phyloP scores from a whole-genome alignment of 2,888 invertebrate genomes.

The Eustalomyia histrio region DNA sequence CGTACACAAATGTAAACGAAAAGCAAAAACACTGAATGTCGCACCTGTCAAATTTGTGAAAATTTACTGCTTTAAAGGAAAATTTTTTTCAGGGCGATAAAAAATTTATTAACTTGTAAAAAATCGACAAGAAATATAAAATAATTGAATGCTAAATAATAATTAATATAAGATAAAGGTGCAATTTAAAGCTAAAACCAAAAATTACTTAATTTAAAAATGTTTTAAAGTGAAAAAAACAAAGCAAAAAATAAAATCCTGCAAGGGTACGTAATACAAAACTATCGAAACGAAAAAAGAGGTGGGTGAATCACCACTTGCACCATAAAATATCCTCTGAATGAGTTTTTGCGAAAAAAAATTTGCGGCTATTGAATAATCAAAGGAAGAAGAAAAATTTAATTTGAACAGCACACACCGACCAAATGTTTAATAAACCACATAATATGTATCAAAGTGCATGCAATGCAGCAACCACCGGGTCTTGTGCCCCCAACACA shows the following conservation, averaged over 20 bases:
- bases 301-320: constrained; percentile 63
- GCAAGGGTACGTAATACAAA: constrained; percentile 52
- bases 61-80: constrained; percentile 19
- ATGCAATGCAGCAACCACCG: constrained; percentile 85
- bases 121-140: constrained; percentile 1
- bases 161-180: constrained; percentile 1
- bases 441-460: constrained; percentile 85
- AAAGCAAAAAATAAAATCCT: constrained; percentile 27
- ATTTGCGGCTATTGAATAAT: constrained; percentile 50
- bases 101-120: constrained; percentile 21
- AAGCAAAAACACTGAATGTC: too few species aligned
- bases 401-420: constrained; percentile 1
- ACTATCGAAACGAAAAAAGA: constrained; percentile 32
- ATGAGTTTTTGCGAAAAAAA: constrained; percentile 18
- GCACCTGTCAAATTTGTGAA: background rate
- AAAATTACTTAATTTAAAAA: constrained; percentile 24
- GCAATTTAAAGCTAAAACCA: background rate
- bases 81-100: constrained; percentile 41
- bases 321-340: constrained; percentile 57
- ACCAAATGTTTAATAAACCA: constrained; percentile 58
- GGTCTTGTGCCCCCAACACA: constrained; percentile 82
- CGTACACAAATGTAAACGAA: too few species aligned
- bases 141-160: background rate
- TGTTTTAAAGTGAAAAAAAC: constrained; percentile 50
- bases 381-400: constrained; percentile 15